phyloP scores from a whole-genome alignment of 1,140 invertebrate genomes.

The Temnothorax longispinosus region DNA sequence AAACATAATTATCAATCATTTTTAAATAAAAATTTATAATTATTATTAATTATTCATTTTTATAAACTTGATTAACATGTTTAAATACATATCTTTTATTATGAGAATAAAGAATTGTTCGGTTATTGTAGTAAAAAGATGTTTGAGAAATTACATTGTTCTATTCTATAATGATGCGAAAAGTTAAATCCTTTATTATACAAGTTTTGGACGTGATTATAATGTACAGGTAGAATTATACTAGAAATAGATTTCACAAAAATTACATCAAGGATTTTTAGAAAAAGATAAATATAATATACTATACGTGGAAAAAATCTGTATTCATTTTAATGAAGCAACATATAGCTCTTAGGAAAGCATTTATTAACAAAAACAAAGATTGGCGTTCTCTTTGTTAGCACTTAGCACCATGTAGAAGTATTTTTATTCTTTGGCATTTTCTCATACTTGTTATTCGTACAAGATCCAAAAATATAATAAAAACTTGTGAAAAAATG shows the following conservation, averaged over 20 bases:
- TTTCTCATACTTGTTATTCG: constrained; percentile 29
- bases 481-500: not conserved
- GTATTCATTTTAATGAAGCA: not conserved
- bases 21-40: not conserved
- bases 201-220: constrained; percentile 13
- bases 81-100: not conserved
- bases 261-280: not conserved
- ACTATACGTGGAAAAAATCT: not conserved
- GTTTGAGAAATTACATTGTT: not conserved
- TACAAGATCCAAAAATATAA: constrained; percentile 49
- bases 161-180: not conserved
- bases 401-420: constrained; percentile 23
- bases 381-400: constrained; percentile 21
- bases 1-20: not conserved
- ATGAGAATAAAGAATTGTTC: not conserved
- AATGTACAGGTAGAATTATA: constrained; percentile 6
- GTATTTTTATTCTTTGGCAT: constrained; percentile 47
- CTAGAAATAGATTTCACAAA: not conserved
- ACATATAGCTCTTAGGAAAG: not conserved
- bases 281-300: not conserved
- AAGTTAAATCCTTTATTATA: constrained; percentile 20
- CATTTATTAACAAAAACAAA: not conserved
- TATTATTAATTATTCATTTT: not conserved
- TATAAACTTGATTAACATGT: not conserved
- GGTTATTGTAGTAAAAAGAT: not conserved